Conservation (phyloP, 2,113 vertebrate species). For the Gadus macrocephalus region DNA sequence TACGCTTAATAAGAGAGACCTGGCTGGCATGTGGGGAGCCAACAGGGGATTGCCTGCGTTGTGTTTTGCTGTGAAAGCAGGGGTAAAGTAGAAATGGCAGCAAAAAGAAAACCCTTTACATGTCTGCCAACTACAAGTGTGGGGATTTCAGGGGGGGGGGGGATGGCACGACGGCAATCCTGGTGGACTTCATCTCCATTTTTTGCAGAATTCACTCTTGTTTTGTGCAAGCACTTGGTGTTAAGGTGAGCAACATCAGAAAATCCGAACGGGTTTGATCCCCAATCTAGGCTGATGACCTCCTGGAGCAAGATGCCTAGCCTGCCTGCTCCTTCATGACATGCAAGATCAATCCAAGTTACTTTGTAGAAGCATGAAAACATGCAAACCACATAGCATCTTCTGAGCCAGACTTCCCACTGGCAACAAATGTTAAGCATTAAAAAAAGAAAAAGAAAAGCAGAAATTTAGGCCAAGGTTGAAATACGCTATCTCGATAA, state of each 20-base stretch:
- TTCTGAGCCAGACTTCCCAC: conserved; percentile 21
- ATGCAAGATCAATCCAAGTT: too few relatives aligned
- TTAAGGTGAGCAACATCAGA: conserved; percentile 6
- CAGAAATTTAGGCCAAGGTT: conserved; percentile 30
- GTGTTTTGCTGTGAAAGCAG: background rate
- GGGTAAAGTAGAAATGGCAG: conserved; percentile 17
- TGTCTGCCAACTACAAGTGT: conserved; percentile 37
- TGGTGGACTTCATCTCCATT: conserved; percentile 41
- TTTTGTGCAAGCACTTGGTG: background rate
- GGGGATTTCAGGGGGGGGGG: conserved; percentile 11
- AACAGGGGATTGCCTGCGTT: conserved; percentile 23
- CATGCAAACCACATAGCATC: conserved; percentile 5
- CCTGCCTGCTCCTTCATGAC: too few relatives aligned
- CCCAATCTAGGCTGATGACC: too few relatives aligned
- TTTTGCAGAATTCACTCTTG: conserved; percentile 24
- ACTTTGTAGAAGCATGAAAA: conserved; percentile 24
- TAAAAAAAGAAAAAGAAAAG: conserved; percentile 34
- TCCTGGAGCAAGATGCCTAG: too few relatives aligned
- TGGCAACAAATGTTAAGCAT: conserved; percentile 13
- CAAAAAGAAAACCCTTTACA: conserved; percentile 11
- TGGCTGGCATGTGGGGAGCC: background rate
- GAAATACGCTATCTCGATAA: too few relatives aligned
- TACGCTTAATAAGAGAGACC: conserved; percentile 17
- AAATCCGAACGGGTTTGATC: conserved; percentile 3
- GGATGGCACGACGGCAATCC: conserved; percentile 27